A percentile compares a stretch with the other conserved stretches of the same genome.
Evolutionary conservation across 2,888 invertebrate species (phyloP).

Genomic region (Rosalia funebris): DNA sequence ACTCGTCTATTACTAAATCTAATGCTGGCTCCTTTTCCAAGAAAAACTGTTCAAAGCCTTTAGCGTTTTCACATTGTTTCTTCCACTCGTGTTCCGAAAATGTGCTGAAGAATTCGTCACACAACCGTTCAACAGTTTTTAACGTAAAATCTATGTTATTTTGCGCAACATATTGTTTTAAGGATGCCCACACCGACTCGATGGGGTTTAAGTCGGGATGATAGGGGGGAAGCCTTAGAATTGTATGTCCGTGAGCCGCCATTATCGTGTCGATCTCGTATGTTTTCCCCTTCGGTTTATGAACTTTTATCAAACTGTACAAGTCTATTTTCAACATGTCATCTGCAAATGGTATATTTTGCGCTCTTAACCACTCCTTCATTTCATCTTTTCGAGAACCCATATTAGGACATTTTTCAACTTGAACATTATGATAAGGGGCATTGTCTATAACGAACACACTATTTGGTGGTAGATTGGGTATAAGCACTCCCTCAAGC

Average conservation of each 20-base stretch:
- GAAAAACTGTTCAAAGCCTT: too few species aligned
- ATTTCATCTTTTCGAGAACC: background rate
- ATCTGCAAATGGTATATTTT: conserved; percentile 7
- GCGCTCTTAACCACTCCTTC: background rate
- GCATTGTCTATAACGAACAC: conserved; percentile 11
- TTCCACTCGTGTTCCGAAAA: conserved; percentile 21
- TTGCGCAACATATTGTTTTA: conserved; percentile 30
- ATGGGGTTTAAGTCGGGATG: conserved; percentile 34
- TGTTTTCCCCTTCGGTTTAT: conserved; percentile 18
- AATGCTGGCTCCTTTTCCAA: too few species aligned
- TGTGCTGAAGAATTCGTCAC: background rate
- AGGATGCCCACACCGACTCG: conserved; percentile 26
- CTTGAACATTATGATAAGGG: conserved; percentile 3
- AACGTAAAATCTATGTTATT: conserved; percentile 25
- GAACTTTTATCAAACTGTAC: conserved; percentile 17
- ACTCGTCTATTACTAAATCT: too few species aligned
- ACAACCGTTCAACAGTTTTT: background rate
- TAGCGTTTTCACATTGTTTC: background rate
- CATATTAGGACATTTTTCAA: conserved; percentile 5
- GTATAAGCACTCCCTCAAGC: conserved; percentile 1
- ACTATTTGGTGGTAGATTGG: conserved; percentile 3
- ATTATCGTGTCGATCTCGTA: conserved; percentile 23
- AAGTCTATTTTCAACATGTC: background rate
- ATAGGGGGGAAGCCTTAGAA: conserved; percentile 31
- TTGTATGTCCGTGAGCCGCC: conserved; percentile 14